Evolutionary conservation across 1,140 invertebrate genomes (phyloP), one percentile per base, ranked within the genome.

Genomic region (Cephus cinctus): DNA sequence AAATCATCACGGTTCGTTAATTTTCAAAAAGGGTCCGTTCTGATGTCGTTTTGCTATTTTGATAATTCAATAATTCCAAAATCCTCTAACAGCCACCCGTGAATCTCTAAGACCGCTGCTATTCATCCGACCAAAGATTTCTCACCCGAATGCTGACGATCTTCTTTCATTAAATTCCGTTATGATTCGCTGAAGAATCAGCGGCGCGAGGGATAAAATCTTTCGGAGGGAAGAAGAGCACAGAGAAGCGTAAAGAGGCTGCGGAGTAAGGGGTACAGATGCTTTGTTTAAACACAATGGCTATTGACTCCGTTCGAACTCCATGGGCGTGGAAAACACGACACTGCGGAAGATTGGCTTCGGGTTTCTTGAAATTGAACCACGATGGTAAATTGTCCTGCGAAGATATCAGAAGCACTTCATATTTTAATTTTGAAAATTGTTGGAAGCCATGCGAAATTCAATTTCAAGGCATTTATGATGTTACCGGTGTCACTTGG

Each of bases 151-250:
- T 12, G 30, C 47, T 40, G 39, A 22, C 23, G 47, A 61, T 57
- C 62, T 68, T 67, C 64, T 67, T 67, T 67, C 65, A 68, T 63
- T 67, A 60, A 68, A 68, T 67, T 50, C 58, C 56, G 57, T 52
- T 56, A 65, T 55, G 61, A 67, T 65, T 63, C 57, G 53, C 53
- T 54, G 25, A 27, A 8, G 25, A 27, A 8, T 6, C 6, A 27
- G 6, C 25, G 25, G 25, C 25, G 6, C 6, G 25, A 27, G 25
- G 6, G n/a, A 27, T 8, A 27, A 27, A 27, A 8, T 27, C 6
- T 8, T 27, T n/a, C 25, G 25, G 6, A 27, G n/a, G n/a, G 6
- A 6, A n/a, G 25, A 6, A 6, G 25, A 27, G 25, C 25, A n/a
- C 25, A 6, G 25, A n/a, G n/a, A n/a, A 8, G 25, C 25, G n/a